Evolutionary conservation across 1,140 invertebrate species (phyloP), one percentile per base, ranked within the genome.

Genomic region (Galendromus occidentalis): DNA sequence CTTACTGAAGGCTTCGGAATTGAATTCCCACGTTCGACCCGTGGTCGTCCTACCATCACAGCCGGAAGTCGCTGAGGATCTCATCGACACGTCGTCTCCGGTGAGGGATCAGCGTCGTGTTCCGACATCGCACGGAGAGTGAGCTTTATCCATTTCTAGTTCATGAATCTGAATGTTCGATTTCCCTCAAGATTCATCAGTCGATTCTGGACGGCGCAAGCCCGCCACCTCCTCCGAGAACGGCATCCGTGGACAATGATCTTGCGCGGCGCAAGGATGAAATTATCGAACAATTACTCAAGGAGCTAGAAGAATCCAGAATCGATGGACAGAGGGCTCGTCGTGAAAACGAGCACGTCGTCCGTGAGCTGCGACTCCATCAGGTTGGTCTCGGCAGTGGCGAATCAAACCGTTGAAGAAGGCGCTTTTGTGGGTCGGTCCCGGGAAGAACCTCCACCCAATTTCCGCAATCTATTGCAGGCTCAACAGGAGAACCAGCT

Each of bases 21-120:
- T 98, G 71, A 83, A 85, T 64, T 86, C 85, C 42, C 97, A 98
- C 73, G 85, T 92, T 25, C 90, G 92, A 25, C 93, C 92, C 9
- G 89, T 94, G 47, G 91, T 94, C 7, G 83, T 90, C 47, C 82
- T 97, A 42, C 87, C 87, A 5, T 80, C 79, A 65, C 83, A 85
- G 55, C 83, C 86, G 20, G 78, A 80, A 64, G 68, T 68, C 6
- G 65, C 67, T 33, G 73, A 78, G 47, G 82, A 81, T 55, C 79
- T 86, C 25, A 84, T 87, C 59, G 84, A 86, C 72, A 85, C 83
- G 1, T 82, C 83, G 0, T 85, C 86, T 69, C 79, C 80, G 33
- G 79, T 74, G 66, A 71, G 65, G 71, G 75, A 74, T 69, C n/a
- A n/a, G n/a, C n/a, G n/a, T n/a, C n/a, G n/a, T n/a, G n/a, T n/a